Conservation (phyloP, 2,113 vertebrate genomes). For the Macrotis lagotis region DNA sequence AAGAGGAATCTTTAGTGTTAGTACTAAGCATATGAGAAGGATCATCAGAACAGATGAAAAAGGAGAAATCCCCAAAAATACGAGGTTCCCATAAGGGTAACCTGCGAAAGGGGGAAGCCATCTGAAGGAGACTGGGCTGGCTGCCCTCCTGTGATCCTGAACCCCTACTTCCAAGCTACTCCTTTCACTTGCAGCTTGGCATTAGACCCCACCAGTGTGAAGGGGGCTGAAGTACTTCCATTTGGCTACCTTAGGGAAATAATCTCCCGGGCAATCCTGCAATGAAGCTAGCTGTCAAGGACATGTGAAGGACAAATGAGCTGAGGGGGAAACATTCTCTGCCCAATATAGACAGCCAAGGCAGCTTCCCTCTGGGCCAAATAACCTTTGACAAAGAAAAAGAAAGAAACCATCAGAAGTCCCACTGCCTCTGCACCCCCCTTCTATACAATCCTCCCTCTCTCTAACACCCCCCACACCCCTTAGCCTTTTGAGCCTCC, state of each 20-base stretch:
- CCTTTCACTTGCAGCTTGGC: background rate
- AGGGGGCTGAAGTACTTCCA: background rate
- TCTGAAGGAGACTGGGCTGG: background rate
- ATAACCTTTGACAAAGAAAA: slow-evolving; percentile 43
- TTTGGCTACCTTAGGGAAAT: background rate
- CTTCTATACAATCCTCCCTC: no score
- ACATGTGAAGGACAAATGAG: slow-evolving; percentile 15
- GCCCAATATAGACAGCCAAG: background rate
- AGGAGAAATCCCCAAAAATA: background rate
- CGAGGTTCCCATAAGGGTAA: background rate
- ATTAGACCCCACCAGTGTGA: background rate
- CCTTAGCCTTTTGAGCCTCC: background rate
- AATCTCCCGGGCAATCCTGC: background rate
- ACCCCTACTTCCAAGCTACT: no score
- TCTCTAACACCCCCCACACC: no score
- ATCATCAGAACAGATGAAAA: background rate
- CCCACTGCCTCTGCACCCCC: background rate
- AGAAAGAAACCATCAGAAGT: background rate
- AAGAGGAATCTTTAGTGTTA: background rate
- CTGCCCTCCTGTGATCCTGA: background rate
- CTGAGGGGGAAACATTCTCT: background rate
- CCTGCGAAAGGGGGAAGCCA: background rate
- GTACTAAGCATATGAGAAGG: background rate
- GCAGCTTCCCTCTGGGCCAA: background rate
- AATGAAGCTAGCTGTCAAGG: slow-evolving; percentile 20